phyloP scores from a whole-genome alignment of 2,888 invertebrate genomes.

The Microdon myrmicae region DNA sequence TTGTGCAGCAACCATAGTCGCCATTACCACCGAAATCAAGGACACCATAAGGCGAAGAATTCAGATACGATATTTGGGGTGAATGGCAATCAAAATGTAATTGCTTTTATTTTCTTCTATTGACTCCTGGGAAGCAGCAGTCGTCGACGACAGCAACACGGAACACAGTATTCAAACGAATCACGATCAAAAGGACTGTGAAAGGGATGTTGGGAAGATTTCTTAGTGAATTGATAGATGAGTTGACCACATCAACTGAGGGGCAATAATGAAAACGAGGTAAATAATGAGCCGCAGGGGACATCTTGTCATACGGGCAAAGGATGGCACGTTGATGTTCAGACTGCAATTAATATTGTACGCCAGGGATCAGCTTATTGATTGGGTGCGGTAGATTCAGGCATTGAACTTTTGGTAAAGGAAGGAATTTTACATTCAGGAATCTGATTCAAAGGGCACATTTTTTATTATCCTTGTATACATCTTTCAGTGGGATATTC shows the following conservation, averaged over 20 bases:
- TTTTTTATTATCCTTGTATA: too few species aligned
- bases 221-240: conserved; percentile 3
- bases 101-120: conserved; percentile 59
- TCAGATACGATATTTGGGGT: conserved; percentile 22
- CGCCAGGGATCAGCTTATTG: too few species aligned
- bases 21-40: too few species aligned
- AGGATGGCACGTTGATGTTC: too few species aligned
- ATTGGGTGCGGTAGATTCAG: too few species aligned
- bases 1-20: too few species aligned
- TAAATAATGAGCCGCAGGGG: conserved; percentile 46
- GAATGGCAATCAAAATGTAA: conserved; percentile 64
- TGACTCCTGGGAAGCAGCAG: conserved; percentile 31
- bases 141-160: conserved; percentile 3
- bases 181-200: conserved; percentile 27
- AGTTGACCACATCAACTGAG: conserved; percentile 34
- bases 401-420: too few species aligned
- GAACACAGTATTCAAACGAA: conserved; percentile 18
- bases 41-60: conserved; percentile 6
- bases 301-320: conserved; percentile 37
- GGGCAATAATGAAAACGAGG: conserved; percentile 47
- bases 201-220: conserved; percentile 13
- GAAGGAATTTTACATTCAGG: too few species aligned
- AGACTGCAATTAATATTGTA: too few species aligned
- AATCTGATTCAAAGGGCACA: too few species aligned
- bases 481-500: too few species aligned